Conservation (phyloP, 53 echinoderm and acorn worm genomes). For the Arbacia lixula region DNA sequence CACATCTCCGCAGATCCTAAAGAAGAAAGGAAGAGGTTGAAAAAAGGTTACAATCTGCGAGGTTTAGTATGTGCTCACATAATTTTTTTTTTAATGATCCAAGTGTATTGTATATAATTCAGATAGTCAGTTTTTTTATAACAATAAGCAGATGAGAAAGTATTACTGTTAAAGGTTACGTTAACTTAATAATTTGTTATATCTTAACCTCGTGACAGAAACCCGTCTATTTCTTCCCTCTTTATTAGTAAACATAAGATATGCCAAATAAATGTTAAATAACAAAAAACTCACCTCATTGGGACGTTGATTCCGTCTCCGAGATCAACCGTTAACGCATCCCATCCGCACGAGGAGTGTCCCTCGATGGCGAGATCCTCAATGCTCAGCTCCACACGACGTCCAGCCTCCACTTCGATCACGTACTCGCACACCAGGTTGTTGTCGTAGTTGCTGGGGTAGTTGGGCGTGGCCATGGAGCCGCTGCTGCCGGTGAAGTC, state of each 20-base stretch:
- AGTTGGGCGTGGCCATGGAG: slow-evolving; percentile 35
- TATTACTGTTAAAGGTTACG: too few species aligned
- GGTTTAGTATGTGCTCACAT: too few species aligned
- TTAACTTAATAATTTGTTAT: too few species aligned
- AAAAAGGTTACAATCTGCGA: too few species aligned
- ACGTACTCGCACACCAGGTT: slow-evolving; percentile 7
- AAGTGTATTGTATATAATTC: too few species aligned
- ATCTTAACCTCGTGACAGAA: too few species aligned
- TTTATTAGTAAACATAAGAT: too few species aligned
- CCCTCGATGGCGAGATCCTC: slow-evolving; percentile 1
- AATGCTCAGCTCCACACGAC: slow-evolving; percentile 31
- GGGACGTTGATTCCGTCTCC: slow-evolving; percentile 37
- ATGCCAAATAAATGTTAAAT: too few species aligned
- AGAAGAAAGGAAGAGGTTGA: neutral
- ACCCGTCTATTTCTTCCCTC: too few species aligned
- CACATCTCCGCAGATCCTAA: slow-evolving; percentile 54
- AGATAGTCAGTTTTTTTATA: too few species aligned
- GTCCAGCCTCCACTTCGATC: slow-evolving; percentile 32
- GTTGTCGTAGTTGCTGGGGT: slow-evolving; percentile 29
- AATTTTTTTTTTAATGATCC: too few species aligned
- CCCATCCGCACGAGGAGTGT: slow-evolving; percentile 1
- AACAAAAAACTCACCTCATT: slow-evolving; percentile 34
- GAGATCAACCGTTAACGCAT: neutral
- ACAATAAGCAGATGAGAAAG: too few species aligned
- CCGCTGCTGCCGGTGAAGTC: slow-evolving; percentile 1